phyloP scores from a whole-genome alignment of 2,797 vertebrate species.

The Morus bassanus region DNA sequence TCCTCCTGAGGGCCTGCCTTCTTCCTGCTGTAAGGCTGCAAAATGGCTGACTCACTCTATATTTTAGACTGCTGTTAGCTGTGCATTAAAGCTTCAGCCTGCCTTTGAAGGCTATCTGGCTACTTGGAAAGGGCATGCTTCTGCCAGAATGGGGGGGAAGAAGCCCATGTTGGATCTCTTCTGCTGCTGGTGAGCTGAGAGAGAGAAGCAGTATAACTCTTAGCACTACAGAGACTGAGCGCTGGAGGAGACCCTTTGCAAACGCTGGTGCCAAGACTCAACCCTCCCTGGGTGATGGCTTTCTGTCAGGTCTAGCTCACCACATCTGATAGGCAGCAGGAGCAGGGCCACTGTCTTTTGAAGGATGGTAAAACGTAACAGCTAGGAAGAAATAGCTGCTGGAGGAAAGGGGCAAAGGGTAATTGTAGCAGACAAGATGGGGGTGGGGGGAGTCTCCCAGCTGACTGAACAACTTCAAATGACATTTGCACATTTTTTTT shows the following conservation, averaged over 20 bases:
- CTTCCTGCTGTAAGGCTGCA: neutral
- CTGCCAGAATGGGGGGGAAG: neutral
- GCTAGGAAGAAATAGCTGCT: neutral
- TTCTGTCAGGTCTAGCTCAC: neutral
- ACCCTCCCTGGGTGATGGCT: neutral
- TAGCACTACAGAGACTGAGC: neutral
- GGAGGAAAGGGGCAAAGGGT: neutral
- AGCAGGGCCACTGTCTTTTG: fast-evolving
- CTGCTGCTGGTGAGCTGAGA: neutral
- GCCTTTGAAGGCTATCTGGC: neutral
- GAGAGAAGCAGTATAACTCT: neutral
- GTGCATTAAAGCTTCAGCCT: neutral
- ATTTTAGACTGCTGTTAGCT: neutral
- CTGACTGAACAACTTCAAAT: neutral
- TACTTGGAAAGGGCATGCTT: neutral
- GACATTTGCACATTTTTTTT: neutral
- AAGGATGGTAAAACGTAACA: neutral
- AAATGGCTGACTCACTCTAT: neutral
- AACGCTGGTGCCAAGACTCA: neutral
- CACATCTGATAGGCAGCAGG: neutral
- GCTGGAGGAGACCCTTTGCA: neutral
- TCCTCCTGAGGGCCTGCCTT: neutral
- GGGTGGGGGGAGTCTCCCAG: neutral
- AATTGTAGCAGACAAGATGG: constrained; percentile 4
- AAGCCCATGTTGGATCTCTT: neutral